Evolutionary conservation across 1,140 invertebrate genomes (phyloP), one percentile per base, ranked within the genome.

Genomic region (Caenorhabditis briggsae): DNA sequence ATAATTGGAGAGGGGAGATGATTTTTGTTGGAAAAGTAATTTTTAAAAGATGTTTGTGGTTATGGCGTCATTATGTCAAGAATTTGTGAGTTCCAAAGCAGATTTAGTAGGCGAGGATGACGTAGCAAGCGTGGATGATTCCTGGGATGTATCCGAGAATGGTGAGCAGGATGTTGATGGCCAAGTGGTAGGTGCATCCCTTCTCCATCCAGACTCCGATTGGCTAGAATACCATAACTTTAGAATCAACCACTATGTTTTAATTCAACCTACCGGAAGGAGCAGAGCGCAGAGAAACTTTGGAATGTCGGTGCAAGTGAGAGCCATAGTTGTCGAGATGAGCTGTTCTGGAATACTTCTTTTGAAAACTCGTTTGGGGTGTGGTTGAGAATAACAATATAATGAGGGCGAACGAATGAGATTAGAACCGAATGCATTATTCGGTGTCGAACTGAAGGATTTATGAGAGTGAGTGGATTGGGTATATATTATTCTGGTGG

Each of bases 111-210:
- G 85, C 85, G 41, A 87, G 53, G 55, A 87, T 87, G 55, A 87
- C 61, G 82, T 87, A 87, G 86, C 82, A 83, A 33, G 86, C 86
- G 59, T 87, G 64, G 86, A 87, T 87, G 59, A 87, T 84, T 43
- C 86, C 90, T 18, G 90, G 90, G 64, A 90, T 88, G 56, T 86
- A 90, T 20, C 88, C 88, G 14, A 90, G 90, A 5, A 89, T 33
- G 16, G 90, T 91, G 25, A 90, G 83, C 0, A 89, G 85, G 82
- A 90, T 90, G 89, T 90, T 90, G 86, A 90, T 90, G 23, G 86
- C 55, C 23, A 90, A 82, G 61, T 91, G 89, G 70, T 82, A 83
- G 56, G 50, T 84, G 88, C 90, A 90, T 48, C 90, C 90, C 41
- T 88, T 84, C 82, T 90, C 89, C 8, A 88, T 56, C 48, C 90